A percentile compares a stretch with the other conserved stretches of the same genome.
Evolutionary conservation across 2,113 vertebrate genomes (phyloP).

Genomic region (Xenopus laevis): DNA sequence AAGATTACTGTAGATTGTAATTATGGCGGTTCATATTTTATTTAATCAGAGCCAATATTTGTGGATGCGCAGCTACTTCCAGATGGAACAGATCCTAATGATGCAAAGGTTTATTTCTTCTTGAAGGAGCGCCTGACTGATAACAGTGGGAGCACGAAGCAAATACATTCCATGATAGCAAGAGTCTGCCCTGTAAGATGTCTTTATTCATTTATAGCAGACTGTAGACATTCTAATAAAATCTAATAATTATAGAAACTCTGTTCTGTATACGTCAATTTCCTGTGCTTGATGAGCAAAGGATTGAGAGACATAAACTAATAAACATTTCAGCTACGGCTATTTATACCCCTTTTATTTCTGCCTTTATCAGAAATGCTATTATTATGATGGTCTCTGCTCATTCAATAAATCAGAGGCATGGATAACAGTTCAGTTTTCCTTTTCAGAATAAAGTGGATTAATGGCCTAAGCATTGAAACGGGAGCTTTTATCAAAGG

Average conservation of each 20-base stretch:
- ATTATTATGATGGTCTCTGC: neutral
- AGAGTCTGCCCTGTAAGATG: constrained; percentile 91
- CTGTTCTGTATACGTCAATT: constrained; percentile 11
- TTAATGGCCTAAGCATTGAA: no score
- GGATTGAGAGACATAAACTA: constrained; percentile 14
- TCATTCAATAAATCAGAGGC: no score
- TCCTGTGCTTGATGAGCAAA: constrained; percentile 10
- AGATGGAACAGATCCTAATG: constrained; percentile 90
- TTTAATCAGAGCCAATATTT: constrained; percentile 83
- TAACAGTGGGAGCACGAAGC: constrained; percentile 85
- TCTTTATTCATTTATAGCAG: constrained; percentile 34
- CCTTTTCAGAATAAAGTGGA: no score
- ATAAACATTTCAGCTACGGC: constrained; percentile 10
- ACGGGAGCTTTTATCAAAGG: no score
- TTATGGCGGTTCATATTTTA: constrained; percentile 17
- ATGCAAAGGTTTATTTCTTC: constrained; percentile 94
- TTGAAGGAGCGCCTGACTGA: constrained; percentile 89
- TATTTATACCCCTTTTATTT: neutral
- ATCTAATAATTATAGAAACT: constrained; percentile 14
- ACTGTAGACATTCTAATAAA: constrained; percentile 13
- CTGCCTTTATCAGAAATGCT: no score
- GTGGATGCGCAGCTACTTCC: constrained; percentile 92
- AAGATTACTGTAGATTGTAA: no score
- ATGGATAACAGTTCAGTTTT: no score
- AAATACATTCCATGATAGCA: constrained; percentile 94